Evolutionary conservation across 92 coral and sea anemone genomes (phyloP), one percentile per base, ranked within the genome.

Genomic region (Paramuricea clavata): DNA sequence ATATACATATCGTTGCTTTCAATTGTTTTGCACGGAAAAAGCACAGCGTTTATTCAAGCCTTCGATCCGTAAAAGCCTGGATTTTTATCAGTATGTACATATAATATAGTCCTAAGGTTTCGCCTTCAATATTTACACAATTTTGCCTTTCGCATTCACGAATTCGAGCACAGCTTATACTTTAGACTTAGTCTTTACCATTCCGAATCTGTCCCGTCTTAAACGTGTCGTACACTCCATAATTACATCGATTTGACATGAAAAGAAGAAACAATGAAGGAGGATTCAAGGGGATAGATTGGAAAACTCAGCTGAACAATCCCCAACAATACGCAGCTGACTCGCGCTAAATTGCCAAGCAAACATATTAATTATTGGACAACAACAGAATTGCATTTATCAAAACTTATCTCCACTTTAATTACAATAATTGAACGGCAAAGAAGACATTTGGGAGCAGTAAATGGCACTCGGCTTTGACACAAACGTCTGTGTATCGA

Each of bases 401-500:
- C 35, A 13, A 65, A 13, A 43, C 8, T 12, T 44, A 49, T 44
- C 81, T 74, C 11, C 21, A 41, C n/a, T 25, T 74, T 52, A 74
- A 74, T 74, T 74, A 74, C 33, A 49, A 52, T 74, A 74, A 74
- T 74, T 74, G 35, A 44, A 74, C 35, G 36, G 81, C 60, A 23
- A 41, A 74, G 61, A 28, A 74, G 16, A 27, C 35, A 19, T 27
- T 74, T 23, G 42, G 26, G 11, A 5, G 4, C 36, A 65, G 9
- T 65, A 13, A 27, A 65, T 31, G 72, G 1, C 44, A 39, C 39
- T 11, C 36, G 10, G 39, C 28, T 27, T 65, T 65, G 35, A 28
- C 39, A 65, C 68, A 60, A 22, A 1, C 6, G 68, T 12, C 6
- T 17, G 4, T 4, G 28, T 22, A 22, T n/a, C n/a, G n/a, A n/a